Evolutionary conservation across 2,888 invertebrate species (phyloP), one percentile per base, ranked within the genome.

Genomic region (Eupeodes luniger): DNA sequence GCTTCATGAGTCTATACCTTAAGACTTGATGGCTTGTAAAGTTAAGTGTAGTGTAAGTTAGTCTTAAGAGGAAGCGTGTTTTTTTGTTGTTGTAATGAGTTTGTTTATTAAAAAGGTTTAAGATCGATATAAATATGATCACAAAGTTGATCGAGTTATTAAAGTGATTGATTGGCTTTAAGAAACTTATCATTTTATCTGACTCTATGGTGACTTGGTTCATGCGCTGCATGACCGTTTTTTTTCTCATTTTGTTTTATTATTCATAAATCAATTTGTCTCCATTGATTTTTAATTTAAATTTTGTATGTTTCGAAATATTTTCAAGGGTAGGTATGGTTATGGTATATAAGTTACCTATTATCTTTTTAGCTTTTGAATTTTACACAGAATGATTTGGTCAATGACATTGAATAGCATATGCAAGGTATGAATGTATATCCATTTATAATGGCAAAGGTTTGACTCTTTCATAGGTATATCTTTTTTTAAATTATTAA

Each of bases 311-410:
- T 75, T 59, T 61, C 44, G 81, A 69, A 75, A 81, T 16, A 44
- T 40, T 69, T 76, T 69, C 81, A 81, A 81, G 81, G 76, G 81
- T 53, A 81, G 59, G 61, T 27, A 27, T 53, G 53, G 59, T 53
- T 40, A 40, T 53, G 53, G 7, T 14, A 27, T 27, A 27, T 27
- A 14, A 34, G 40, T n/a, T 10, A 5, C 34, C 34, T 61, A 5
- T 14, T 34, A 14, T 27, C 9, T 66, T 62, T 40, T 47, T 44
- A 14, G 16, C 9, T 57, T 36, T 57, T 72, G 27, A 72, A 47
- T 72, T 36, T 57, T 57, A 72, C 44, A 57, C 11, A 0, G 27
- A 12, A 44, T 44, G 34, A 69, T 69, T 53, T 69, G 61, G 49
- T 44, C 75, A 59, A 53, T 81, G 75, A 76, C 81, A 75, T 81